Percentiles rank a stretch among this genome's conserved stretches.
phyloP scores from a whole-genome alignment of 2,113 vertebrate species.

The Turnix velox region DNA sequence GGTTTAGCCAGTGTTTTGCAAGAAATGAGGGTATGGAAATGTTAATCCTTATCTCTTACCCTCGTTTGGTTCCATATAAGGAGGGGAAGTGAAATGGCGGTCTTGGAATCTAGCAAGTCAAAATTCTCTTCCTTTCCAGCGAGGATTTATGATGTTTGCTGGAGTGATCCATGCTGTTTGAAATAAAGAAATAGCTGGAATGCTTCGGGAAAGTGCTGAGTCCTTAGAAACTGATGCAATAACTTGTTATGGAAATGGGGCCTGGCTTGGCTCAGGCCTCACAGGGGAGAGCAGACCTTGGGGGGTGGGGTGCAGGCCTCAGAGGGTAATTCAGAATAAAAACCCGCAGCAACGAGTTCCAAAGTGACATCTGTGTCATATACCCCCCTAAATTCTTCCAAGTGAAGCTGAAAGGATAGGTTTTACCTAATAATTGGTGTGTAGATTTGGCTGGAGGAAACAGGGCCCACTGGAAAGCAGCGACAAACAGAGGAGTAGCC shows the following conservation, averaged over 20 bases:
- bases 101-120: not conserved
- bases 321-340: not conserved
- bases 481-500: not conserved
- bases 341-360: rapidly evolving
- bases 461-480: not conserved
- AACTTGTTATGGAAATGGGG: not conserved
- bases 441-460: not conserved
- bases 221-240: not conserved
- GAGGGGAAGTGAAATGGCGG: not conserved
- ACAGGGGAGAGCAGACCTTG: rapidly evolving
- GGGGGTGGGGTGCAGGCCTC: rapidly evolving
- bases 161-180: not conserved
- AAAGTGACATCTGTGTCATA: rapidly evolving
- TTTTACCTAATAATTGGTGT: not conserved
- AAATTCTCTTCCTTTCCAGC: not conserved
- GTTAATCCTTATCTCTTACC: not conserved
- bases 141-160: slow-evolving; percentile 14
- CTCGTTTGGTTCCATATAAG: not conserved
- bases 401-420: not conserved
- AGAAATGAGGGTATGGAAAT: not conserved
- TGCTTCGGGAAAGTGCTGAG: not conserved
- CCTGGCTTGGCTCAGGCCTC: rapidly evolving
- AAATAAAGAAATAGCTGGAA: slow-evolving; percentile 40
- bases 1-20: not conserved
- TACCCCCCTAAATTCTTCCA: not conserved